A percentile compares a stretch with the other conserved stretches of the same genome.
Conservation (phyloP, 2,113 vertebrate genomes). For the Hemichromis elongatus region DNA sequence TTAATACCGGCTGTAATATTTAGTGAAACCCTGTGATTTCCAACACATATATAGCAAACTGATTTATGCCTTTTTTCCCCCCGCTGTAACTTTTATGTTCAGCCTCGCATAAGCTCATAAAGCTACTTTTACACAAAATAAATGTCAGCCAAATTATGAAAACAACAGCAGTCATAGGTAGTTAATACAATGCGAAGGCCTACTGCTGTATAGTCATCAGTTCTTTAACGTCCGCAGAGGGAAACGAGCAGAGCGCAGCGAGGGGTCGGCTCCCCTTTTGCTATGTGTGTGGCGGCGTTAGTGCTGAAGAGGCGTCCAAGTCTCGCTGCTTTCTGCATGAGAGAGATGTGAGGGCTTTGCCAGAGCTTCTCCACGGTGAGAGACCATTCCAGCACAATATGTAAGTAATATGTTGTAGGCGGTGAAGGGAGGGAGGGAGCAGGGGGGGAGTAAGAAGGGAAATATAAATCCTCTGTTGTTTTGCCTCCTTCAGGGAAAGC, state of each 20-base stretch:
- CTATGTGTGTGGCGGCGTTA: conserved; percentile 56
- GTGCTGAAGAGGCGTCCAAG: conserved; percentile 22
- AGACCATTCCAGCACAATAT: conserved; percentile 37
- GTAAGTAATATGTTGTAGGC: conserved; percentile 46
- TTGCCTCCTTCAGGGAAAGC: conserved; percentile 44
- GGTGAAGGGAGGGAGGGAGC: background rate
- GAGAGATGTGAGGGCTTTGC: conserved; percentile 2
- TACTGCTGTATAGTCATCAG: conserved; percentile 40
- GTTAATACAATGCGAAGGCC: conserved; percentile 41
- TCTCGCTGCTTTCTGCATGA: conserved; percentile 18
- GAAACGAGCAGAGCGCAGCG: background rate
- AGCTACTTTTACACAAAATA: conserved; percentile 42
- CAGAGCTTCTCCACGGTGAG: conserved; percentile 23
- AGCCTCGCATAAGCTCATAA: conserved; percentile 35
- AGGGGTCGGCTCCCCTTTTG: conserved; percentile 15
- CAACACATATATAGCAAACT: conserved; percentile 1
- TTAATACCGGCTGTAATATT: conserved; percentile 28
- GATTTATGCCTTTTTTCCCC: conserved; percentile 31
- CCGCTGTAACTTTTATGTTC: conserved; percentile 25
- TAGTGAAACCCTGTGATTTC: conserved; percentile 16
- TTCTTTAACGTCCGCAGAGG: conserved; percentile 42
- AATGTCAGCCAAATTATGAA: conserved; percentile 53
- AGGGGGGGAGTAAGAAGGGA: background rate
- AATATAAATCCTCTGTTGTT: conserved; percentile 47
- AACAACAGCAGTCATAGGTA: conserved; percentile 45